Conservation (phyloP, 1,140 invertebrate species). For the Trissolcus basalis region DNA sequence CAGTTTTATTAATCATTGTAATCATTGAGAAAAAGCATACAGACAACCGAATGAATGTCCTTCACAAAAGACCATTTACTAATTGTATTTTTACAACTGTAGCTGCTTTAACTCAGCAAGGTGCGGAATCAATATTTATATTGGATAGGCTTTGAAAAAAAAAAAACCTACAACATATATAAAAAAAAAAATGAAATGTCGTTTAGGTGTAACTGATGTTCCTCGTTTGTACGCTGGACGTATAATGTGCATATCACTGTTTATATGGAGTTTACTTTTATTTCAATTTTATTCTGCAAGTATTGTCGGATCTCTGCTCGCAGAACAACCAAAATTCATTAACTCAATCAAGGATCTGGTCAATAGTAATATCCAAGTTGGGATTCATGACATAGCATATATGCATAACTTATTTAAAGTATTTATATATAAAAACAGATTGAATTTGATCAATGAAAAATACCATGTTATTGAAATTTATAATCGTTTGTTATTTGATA, state of each 20-base stretch:
- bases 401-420: constrained; percentile 80
- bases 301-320: constrained; percentile 83
- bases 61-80: constrained; percentile 48
- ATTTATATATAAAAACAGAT: not conserved
- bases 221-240: constrained; percentile 77
- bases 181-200: not conserved
- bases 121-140: constrained; percentile 67
- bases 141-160: too few species aligned
- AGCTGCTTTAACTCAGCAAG: constrained; percentile 77
- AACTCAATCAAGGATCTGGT: constrained; percentile 79
- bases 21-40: constrained; percentile 39
- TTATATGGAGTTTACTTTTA: constrained; percentile 80
- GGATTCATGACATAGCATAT: constrained; percentile 80
- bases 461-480: too few species aligned
- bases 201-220: constrained; percentile 73
- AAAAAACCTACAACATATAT: too few species aligned
- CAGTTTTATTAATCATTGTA: constrained; percentile 43
- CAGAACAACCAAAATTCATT: constrained; percentile 80
- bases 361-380: constrained; percentile 79
- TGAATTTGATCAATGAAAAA: constrained; percentile 22
- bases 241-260: constrained; percentile 79
- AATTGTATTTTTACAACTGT: constrained; percentile 68
- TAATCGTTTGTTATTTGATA: too few species aligned
- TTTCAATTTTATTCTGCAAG: constrained; percentile 86
- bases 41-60: not conserved